Percentiles rank a stretch among this genome's conserved stretches.
These are phyloP conservation scores for Cyprinodon tularosa DNA, from an alignment of 2,113 vertebrate genomes.

Conservation along the genomic window DNA sequence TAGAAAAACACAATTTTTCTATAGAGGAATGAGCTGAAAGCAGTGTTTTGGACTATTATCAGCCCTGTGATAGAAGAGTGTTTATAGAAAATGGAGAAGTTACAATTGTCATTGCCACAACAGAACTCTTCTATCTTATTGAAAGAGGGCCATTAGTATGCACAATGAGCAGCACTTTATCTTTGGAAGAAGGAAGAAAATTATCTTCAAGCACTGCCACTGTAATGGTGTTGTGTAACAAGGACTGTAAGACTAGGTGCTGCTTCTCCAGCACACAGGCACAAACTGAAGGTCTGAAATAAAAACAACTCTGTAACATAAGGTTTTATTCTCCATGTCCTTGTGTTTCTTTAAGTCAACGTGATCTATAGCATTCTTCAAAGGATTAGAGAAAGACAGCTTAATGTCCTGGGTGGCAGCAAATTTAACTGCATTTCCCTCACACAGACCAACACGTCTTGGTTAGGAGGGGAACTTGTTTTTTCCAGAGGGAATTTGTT, in stretches of 20 bases:
- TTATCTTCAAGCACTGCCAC: conserved; percentile 59
- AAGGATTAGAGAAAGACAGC: conserved; percentile 54
- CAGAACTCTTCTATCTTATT: conserved; percentile 55
- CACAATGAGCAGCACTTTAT: conserved; percentile 67
- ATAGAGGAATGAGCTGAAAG: conserved; percentile 48
- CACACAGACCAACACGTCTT: conserved; percentile 66
- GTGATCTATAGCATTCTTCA: conserved; percentile 4
- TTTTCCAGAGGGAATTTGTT: conserved; percentile 52
- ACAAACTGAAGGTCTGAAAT: conserved; percentile 22
- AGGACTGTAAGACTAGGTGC: conserved; percentile 22
- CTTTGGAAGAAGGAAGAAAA: conserved; percentile 59
- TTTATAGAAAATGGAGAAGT: conserved; percentile 44
- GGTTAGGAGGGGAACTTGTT: conserved; percentile 61
- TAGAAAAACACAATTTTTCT: background rate
- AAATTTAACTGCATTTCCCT: conserved; percentile 64
- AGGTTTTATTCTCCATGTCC: background rate
- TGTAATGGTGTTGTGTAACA: conserved; percentile 46
- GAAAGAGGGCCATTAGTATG: conserved; percentile 63
- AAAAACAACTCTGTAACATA: background rate
- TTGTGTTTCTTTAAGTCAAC: conserved; percentile 11
- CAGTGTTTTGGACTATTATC: conserved; percentile 39
- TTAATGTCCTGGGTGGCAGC: conserved; percentile 60
- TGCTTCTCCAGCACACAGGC: conserved; percentile 21
- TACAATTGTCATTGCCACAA: conserved; percentile 57
- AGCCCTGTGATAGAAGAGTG: conserved; percentile 32